A percentile compares a stretch with the other conserved stretches of the same genome.
These are phyloP conservation scores for Thalassoma bifasciatum DNA, from an alignment of 2,113 vertebrate genomes.

Conservation along the genomic window DNA sequence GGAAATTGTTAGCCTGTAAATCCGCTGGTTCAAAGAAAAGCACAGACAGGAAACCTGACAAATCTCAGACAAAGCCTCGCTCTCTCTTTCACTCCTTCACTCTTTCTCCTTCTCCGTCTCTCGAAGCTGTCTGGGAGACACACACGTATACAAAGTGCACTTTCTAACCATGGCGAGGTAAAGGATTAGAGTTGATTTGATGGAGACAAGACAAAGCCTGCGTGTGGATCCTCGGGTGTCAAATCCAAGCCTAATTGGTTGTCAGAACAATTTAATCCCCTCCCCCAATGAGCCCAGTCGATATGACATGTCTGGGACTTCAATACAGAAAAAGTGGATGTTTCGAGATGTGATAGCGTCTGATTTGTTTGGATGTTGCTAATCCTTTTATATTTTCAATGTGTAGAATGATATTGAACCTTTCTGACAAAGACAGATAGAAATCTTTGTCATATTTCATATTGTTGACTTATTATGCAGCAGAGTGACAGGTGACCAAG, in stretches of 20 bases:
- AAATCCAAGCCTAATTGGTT: slow-evolving; percentile 76
- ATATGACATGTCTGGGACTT: slow-evolving; percentile 59
- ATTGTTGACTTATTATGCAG: not conserved
- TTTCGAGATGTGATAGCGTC: slow-evolving; percentile 34
- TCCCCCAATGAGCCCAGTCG: slow-evolving; percentile 20
- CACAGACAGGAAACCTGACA: slow-evolving; percentile 8
- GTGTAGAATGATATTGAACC: not conserved
- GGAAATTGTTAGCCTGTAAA: slow-evolving; percentile 32
- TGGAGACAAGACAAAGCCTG: slow-evolving; percentile 60
- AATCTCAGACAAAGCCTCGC: slow-evolving; percentile 3
- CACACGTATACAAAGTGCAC: slow-evolving; percentile 13
- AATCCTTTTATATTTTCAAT: slow-evolving; percentile 33
- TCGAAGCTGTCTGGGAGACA: not conserved
- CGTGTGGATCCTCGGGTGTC: slow-evolving; percentile 47
- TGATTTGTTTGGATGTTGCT: slow-evolving; percentile 37
- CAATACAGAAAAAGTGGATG: slow-evolving; percentile 27
- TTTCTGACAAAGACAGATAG: slow-evolving; percentile 2
- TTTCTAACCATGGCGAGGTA: slow-evolving; percentile 40
- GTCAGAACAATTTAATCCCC: slow-evolving; percentile 73
- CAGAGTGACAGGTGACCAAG: not conserved
- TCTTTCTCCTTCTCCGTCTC: slow-evolving; percentile 11
- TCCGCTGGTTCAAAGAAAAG: slow-evolving; percentile 7
- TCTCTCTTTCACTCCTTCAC: slow-evolving; percentile 24
- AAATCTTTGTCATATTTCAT: not conserved
- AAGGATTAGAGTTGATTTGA: slow-evolving; percentile 70